Conservation (phyloP, 2,797 vertebrate species). For the Glossophaga mutica region DNA sequence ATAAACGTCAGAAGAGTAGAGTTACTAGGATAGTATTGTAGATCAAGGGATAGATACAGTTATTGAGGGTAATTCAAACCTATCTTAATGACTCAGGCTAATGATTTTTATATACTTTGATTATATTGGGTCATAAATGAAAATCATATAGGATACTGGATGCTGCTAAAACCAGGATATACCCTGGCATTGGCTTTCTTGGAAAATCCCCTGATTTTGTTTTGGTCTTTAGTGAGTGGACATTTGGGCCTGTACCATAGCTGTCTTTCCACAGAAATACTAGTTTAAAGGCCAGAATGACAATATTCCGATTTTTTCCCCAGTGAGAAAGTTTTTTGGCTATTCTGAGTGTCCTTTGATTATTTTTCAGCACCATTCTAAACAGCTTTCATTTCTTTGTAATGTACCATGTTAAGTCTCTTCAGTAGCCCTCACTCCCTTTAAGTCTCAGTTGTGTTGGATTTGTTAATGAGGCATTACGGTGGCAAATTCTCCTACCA, state of each 20-base stretch:
- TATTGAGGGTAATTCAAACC: not conserved
- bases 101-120: not conserved
- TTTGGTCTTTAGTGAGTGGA: not conserved
- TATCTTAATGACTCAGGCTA: slow-evolving; percentile 5
- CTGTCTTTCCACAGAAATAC: not conserved
- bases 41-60: not conserved
- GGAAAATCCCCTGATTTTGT: not conserved
- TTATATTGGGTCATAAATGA: not conserved
- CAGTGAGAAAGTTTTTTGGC: not conserved
- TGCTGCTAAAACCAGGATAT: not conserved
- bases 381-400: not conserved
- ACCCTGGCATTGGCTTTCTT: not conserved
- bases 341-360: not conserved
- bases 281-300: not conserved
- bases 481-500: not conserved
- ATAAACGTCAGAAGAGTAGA: not conserved
- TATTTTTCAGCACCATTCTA: not conserved
- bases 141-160: not conserved
- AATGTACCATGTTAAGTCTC: not conserved
- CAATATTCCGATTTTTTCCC: not conserved
- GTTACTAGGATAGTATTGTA: not conserved
- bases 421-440: not conserved
- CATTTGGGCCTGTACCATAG: not conserved
- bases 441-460: not conserved
- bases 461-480: not conserved